A percentile compares a stretch with the other conserved stretches of the same genome.
Evolutionary conservation across 2,113 vertebrate genomes (phyloP).

Genomic region (Crotalus tigris): DNA sequence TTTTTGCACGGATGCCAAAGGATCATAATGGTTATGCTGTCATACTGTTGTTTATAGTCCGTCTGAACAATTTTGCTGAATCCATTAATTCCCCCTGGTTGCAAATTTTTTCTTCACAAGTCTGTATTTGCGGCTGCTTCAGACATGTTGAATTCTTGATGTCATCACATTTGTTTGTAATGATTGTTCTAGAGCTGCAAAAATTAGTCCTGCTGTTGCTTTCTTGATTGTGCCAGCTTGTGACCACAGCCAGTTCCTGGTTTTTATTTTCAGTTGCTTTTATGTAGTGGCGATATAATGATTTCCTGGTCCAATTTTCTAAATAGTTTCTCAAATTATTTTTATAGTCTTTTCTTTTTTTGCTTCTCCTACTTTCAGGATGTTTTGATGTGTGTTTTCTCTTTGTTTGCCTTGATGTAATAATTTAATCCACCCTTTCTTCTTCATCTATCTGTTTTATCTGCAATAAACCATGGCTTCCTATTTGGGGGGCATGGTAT

Average conservation of each 20-base stretch:
- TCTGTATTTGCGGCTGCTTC: neutral
- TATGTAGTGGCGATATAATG: neutral
- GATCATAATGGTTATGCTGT: neutral
- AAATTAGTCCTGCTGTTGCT: neutral
- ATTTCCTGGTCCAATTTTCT: neutral
- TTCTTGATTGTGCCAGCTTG: neutral
- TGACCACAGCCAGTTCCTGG: neutral
- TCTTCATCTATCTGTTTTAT: neutral
- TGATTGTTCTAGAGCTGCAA: neutral
- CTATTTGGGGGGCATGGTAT: neutral
- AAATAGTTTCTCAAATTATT: neutral
- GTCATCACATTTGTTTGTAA: neutral
- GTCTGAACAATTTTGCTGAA: neutral
- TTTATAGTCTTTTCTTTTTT: neutral
- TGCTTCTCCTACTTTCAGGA: neutral
- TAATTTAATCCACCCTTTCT: neutral
- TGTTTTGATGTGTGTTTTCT: neutral
- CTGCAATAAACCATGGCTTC: neutral
- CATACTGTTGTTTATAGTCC: neutral
- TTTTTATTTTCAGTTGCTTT: neutral
- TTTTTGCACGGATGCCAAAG: neutral
- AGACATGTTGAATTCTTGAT: neutral
- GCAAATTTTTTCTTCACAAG: neutral
- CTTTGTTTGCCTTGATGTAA: neutral
- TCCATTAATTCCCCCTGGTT: neutral